A percentile compares a stretch with the other conserved stretches of the same genome.
Evolutionary conservation across 92 coral and sea anemone species (phyloP).

Genomic region (Plumapathes pennacea): DNA sequence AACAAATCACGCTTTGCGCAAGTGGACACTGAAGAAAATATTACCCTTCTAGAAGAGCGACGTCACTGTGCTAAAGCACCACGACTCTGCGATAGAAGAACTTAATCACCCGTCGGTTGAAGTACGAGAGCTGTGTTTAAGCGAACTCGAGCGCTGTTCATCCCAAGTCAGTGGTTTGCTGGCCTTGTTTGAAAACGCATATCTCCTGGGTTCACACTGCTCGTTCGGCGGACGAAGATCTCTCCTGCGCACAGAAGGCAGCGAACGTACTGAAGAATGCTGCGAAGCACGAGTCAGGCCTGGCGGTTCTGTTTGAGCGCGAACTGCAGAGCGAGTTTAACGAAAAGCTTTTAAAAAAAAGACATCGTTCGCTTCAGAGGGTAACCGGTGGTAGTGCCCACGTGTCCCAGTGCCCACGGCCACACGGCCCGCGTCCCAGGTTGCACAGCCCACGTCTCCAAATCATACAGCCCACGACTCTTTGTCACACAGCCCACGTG

Average conservation of each 20-base stretch:
- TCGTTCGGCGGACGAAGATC: constrained; percentile 69
- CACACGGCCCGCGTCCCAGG: no score
- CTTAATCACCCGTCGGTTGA: constrained; percentile 84
- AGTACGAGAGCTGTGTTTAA: constrained; percentile 85
- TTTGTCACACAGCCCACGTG: no score
- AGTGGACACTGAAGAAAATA: constrained; percentile 73
- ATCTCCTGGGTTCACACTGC: constrained; percentile 72
- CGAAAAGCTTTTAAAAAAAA: constrained; percentile 57
- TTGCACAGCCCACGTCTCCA: no score
- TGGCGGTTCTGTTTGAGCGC: constrained; percentile 68
- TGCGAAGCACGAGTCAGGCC: constrained; percentile 80
- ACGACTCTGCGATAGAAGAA: constrained; percentile 86
- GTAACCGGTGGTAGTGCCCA: no score
- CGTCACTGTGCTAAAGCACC: constrained; percentile 62
- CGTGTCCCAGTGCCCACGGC: no score
- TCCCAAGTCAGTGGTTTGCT: constrained; percentile 73
- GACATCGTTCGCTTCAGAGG: constrained; percentile 77
- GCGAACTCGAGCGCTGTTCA: constrained; percentile 80
- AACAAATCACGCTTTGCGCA: constrained; percentile 67
- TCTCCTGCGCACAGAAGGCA: constrained; percentile 69
- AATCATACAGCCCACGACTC: no score
- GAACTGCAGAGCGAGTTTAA: constrained; percentile 77
- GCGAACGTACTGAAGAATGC: constrained; percentile 59
- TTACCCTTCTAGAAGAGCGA: constrained; percentile 77
- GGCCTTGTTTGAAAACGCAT: constrained; percentile 74